A percentile compares a stretch with the other conserved stretches of the same genome.
These are phyloP conservation scores for Elysia crispata DNA, from an alignment of 2,888 invertebrate species.

Conservation along the genomic window DNA sequence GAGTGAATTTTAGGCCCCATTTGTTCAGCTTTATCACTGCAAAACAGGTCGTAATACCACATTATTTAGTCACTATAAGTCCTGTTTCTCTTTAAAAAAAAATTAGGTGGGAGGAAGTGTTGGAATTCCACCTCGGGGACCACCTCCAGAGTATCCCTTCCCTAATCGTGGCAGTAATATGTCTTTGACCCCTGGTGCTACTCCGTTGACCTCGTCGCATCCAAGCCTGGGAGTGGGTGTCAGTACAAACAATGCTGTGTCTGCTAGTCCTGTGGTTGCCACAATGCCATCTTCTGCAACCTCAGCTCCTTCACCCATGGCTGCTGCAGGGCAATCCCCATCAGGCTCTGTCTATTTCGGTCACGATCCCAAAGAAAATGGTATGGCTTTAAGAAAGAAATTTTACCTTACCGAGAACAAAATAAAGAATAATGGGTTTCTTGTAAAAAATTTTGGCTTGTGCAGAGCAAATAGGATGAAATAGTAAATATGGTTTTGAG, in stretches of 20 bases:
- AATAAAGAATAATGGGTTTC: no score
- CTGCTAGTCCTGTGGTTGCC: not conserved
- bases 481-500: no score
- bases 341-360: slow-evolving; percentile 76
- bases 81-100: no score
- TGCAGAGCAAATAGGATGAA: no score
- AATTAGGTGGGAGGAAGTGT: slow-evolving; percentile 59
- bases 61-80: no score
- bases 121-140: slow-evolving; percentile 55
- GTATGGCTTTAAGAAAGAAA: no score
- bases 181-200: slow-evolving; percentile 34
- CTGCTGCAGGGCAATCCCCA: slow-evolving; percentile 38
- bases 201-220: slow-evolving; percentile 32
- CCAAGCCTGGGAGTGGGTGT: not conserved
- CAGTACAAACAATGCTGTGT: slow-evolving; percentile 43
- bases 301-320: slow-evolving; percentile 39
- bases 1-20: no score
- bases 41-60: no score
- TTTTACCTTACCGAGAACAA: no score
- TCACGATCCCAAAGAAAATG: slow-evolving; percentile 92
- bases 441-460: no score
- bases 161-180: slow-evolving; percentile 46
- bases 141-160: slow-evolving; percentile 59
- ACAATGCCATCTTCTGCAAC: slow-evolving; percentile 29
- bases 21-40: no score